Base-by-base conservation (phyloP, 2,888 invertebrate genomes). In the Buathra laborator region DNA sequence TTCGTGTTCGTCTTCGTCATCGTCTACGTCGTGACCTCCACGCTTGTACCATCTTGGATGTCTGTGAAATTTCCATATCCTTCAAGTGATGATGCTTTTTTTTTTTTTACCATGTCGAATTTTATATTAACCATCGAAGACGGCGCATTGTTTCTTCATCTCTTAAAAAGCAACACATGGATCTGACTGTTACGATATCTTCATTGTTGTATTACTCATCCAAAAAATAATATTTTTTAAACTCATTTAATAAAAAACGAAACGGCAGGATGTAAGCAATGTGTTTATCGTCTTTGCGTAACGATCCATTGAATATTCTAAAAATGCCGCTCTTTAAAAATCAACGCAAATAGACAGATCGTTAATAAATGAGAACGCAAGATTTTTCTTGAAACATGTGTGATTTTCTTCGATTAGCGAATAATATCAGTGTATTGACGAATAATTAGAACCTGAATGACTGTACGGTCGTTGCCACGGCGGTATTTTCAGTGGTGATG, bases 21-120 rank as follows among this genome's bases (percentile, higher is more conserved):
- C 84, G 4, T 85, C 59, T 32, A 62, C 44, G 86, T 95, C 94
- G 84, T 95, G 94, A 83, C 93, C 90, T 48, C 84, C 89, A 7
- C 89, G 88, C 29, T 88, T 89, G 85, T 91, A 90, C 86, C 89
- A 88, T 75, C 91, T 90, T 48, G 90, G 88, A 44, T 84, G 84
- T 79, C 93, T 93, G 78, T 59, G 14, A 82, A 83, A 19, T n/a
- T 37, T 72, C 32, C 66, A 37, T 7, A 4, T 44, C 24, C 51
- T 75, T 16, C 19, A 78, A 29, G 1, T 14, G 14, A 14, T 3
- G n/a, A 48, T 48, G 12, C 12, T 48, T 48, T 24, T 48, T 48
- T 48, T 48, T 48, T 48, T 3, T 10, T 0, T 12, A 12, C 4
- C 24, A 3, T 24, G 3, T 48, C 48, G 12, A 7, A 48, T 48